Percentiles rank a stretch among this genome's conserved stretches.
Evolutionary conservation across 2,797 vertebrate genomes (phyloP).

Genomic region (Novumbra hubbsi): DNA sequence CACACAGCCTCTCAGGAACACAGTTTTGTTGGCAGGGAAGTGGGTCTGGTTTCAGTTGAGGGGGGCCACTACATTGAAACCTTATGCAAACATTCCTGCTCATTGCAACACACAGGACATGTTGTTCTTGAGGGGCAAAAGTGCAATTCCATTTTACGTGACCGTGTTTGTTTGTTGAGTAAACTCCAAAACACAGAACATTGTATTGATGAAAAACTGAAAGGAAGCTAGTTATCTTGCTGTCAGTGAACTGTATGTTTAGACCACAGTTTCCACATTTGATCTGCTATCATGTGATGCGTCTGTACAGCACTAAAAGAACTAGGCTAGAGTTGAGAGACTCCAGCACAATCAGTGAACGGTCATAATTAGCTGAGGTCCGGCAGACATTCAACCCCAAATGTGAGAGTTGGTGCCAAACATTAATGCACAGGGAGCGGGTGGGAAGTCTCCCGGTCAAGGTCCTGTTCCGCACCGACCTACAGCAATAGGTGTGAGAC

Average conservation of each 20-base stretch:
- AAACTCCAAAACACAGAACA: constrained; percentile 9
- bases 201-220: constrained; percentile 4
- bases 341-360: neutral
- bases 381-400: neutral
- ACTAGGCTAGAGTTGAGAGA: neutral
- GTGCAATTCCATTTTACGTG: neutral
- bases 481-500: no score
- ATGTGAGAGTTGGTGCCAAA: constrained; percentile 1
- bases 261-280: neutral
- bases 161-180: constrained; percentile 33
- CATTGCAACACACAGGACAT: constrained; percentile 40
- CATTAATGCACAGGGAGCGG: neutral
- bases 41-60: neutral
- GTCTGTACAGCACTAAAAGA: neutral
- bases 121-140: constrained; percentile 1
- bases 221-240: neutral
- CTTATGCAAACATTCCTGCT: constrained; percentile 32
- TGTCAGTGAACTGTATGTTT: neutral
- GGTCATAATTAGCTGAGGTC: neutral
- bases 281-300: neutral
- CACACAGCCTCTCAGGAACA: neutral
- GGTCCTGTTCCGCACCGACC: neutral
- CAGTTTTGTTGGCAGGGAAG: neutral
- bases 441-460: neutral
- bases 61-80: neutral